phyloP scores from a whole-genome alignment of 1,140 invertebrate genomes.

The Pissodes strobi region DNA sequence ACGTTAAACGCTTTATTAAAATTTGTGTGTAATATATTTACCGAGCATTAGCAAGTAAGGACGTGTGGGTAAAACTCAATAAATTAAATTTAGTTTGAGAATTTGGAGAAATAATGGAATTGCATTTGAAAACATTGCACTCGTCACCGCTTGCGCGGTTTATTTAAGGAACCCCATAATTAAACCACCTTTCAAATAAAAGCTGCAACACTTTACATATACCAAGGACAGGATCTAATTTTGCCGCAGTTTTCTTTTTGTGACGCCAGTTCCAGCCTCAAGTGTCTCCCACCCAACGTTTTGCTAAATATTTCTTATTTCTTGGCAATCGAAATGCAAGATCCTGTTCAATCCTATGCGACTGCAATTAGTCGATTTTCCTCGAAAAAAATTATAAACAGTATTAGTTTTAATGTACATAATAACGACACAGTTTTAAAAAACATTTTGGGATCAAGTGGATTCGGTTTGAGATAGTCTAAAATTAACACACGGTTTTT shows the following conservation, averaged over 20 bases:
- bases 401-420: too few species aligned
- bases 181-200: slow-evolving; percentile 24
- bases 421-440: slow-evolving; percentile 7
- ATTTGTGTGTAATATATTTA: too few species aligned
- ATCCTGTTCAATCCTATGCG: too few species aligned
- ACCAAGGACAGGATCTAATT: slow-evolving; percentile 31
- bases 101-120: too few species aligned
- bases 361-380: too few species aligned
- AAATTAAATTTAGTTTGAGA: too few species aligned
- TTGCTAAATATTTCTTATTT: slow-evolving; percentile 10
- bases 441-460: slow-evolving; percentile 23
- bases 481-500: slow-evolving; percentile 29
- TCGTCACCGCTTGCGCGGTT: too few species aligned
- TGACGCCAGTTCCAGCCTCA: slow-evolving; percentile 31
- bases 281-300: slow-evolving; percentile 30
- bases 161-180: slow-evolving; percentile 3
- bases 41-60: too few species aligned
- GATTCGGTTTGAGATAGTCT: slow-evolving; percentile 11
- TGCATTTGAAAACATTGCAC: too few species aligned
- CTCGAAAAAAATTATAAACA: too few species aligned
- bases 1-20: too few species aligned
- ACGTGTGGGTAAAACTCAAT: too few species aligned
- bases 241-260: slow-evolving; percentile 31
- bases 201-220: background rate
- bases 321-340: slow-evolving; percentile 14